Percentiles rank a stretch among this genome's conserved stretches.
phyloP scores from a whole-genome alignment of 2,888 invertebrate genomes.

The Caenorhabditis sulstoni region DNA sequence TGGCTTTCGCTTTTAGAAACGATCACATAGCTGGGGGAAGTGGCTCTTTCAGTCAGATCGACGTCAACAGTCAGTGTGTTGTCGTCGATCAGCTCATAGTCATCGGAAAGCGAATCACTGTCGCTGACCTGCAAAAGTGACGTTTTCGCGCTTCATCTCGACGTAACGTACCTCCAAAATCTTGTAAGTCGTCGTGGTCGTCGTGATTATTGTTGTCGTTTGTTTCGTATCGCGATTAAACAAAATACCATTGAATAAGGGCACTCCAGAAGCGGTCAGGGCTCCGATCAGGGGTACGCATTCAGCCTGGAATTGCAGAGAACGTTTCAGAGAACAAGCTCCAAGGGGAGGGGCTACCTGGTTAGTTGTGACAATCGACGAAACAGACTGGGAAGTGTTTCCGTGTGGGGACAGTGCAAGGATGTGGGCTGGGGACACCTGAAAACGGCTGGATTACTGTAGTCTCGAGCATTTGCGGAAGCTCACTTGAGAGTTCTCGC shows the following conservation, averaged over 20 bases:
- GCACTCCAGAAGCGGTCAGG: constrained; percentile 74
- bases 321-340: too few species aligned
- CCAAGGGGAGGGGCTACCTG: too few species aligned
- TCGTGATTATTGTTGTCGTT: constrained; percentile 80
- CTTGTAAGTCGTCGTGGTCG: constrained; percentile 78
- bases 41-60: constrained; percentile 62
- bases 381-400: constrained; percentile 73
- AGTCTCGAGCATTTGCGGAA: not conserved
- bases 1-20: constrained; percentile 67
- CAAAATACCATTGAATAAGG: constrained; percentile 74
- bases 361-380: constrained; percentile 72
- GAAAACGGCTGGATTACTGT: constrained; percentile 9
- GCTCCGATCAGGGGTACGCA: constrained; percentile 72
- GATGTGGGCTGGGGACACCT: constrained; percentile 69
- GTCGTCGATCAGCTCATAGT: constrained; percentile 68
- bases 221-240: constrained; percentile 72
- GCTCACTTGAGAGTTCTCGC: constrained; percentile 48
- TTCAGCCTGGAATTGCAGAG: constrained; percentile 66
- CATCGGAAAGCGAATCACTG: constrained; percentile 64
- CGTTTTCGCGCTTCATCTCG: not conserved
- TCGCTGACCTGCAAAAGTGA: constrained; percentile 59
- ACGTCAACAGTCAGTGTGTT: constrained; percentile 70
- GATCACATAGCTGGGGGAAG: constrained; percentile 68
- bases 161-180: constrained; percentile 61
- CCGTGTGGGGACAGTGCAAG: constrained; percentile 75